A percentile compares a stretch with the other conserved stretches of the same genome.
phyloP scores from a whole-genome alignment of 1,140 invertebrate genomes.

The Megathymus violae region DNA sequence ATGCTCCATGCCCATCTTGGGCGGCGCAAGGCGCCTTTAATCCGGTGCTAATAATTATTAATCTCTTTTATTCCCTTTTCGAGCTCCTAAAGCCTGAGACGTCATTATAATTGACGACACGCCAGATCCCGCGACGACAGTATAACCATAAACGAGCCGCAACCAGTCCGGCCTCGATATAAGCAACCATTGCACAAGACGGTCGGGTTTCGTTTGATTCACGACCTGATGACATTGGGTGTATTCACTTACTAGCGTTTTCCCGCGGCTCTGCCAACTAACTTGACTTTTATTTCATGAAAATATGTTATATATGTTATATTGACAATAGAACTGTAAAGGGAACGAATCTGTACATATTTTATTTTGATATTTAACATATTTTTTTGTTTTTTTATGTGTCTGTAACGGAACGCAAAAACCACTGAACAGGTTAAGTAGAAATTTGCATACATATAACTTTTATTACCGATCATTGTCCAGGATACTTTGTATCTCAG shows the following conservation, averaged over 20 bases:
- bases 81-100: constrained; percentile 54
- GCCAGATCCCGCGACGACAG: constrained; percentile 53
- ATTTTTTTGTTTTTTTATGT: too few species aligned
- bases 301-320: too few species aligned
- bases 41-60: constrained; percentile 56
- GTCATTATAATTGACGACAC: constrained; percentile 61
- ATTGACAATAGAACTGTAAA: too few species aligned
- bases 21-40: constrained; percentile 47
- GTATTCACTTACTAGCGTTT: constrained; percentile 32
- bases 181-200: constrained; percentile 60
- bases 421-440: too few species aligned
- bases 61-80: constrained; percentile 48
- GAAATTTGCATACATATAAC: too few species aligned
- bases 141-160: constrained; percentile 47
- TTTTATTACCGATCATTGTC: too few species aligned
- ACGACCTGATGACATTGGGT: constrained; percentile 27
- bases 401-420: too few species aligned
- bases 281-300: background rate
- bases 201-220: constrained; percentile 39
- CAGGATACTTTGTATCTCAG: too few species aligned
- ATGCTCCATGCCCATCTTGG: background rate
- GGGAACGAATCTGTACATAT: too few species aligned
- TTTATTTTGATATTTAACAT: too few species aligned
- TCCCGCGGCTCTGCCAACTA: background rate
- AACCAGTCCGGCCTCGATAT: constrained; percentile 35